Base-by-base conservation (phyloP, 2,888 invertebrate genomes). In the Geophilus truncorum region DNA sequence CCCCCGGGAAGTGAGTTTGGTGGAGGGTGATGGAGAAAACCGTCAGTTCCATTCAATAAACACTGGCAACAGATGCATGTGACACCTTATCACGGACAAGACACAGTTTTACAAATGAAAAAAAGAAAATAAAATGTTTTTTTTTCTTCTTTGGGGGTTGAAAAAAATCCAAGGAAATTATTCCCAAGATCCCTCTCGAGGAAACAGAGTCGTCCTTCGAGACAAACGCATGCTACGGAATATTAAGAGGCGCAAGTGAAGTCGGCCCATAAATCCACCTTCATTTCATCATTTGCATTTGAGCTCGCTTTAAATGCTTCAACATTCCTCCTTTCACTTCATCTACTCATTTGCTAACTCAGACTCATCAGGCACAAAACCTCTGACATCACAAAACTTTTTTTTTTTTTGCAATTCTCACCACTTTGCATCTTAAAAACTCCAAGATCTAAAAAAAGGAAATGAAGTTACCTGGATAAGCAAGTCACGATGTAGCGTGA, bases 61-160 rank as follows among this genome's bases (percentile, higher is more conserved):
- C 57, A 57, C 57, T 23, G 21, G 23, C 57, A 23, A 57, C 57
- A 57, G 57, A 57, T 57, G 57, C 57, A 57, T 10, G 57, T 57
- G 57, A 57, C 57, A 57, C 57, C 57, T 57, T 51, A 51, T 57
- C 57, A 57, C 57, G 57, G 57, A 57, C 57, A 57, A 57, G 57
- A 57, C 57, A 57, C 57, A 21, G 57, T 40, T 40, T 40, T 40
- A 40, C 7, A 57, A 23, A 23, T 57, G 21, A 10, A 18, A 57
- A 57, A 21, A 57, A 23, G 15, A 7, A 45, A 4, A 6, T 32
- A 9, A 9, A 40, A 9, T 40, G 2, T 12, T 7, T 12, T 7
- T 12, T 12, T 12, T 12, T 12, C 15, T 7, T 12, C 15, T 40
- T 40, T 7, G 40, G 15, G 12, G 15, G 15, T 12, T 7, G 15